Conservation (phyloP, 2,888 invertebrate species). For the Papilio elwesi region DNA sequence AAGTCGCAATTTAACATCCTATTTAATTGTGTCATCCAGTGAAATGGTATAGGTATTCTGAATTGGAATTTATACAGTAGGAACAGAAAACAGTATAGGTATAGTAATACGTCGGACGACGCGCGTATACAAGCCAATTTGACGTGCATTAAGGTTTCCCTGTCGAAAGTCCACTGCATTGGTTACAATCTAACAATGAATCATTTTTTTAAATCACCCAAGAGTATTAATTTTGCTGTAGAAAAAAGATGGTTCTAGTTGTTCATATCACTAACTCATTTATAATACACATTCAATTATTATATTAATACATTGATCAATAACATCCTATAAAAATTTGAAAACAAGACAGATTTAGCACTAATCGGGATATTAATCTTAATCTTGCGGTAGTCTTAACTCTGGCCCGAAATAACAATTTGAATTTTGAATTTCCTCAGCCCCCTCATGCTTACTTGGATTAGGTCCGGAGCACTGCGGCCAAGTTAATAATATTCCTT, state of each 20-base stretch:
- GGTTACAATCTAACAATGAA: constrained; percentile 14
- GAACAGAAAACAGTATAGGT: neutral
- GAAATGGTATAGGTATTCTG: neutral
- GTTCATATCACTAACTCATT: neutral
- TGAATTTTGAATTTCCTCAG: no score
- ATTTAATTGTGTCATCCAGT: neutral
- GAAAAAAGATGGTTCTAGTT: neutral
- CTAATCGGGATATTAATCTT: no score
- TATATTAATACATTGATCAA: no score
- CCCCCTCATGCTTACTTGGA: no score
- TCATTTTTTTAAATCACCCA: neutral
- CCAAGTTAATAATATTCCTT: no score
- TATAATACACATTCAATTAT: no score
- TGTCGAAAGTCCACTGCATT: constrained; percentile 23
- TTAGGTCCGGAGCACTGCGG: no score
- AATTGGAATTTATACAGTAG: constrained; percentile 15
- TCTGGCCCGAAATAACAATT: no score
- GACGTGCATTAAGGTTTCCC: constrained; percentile 27
- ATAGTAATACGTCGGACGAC: constrained; percentile 1
- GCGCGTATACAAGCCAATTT: constrained; percentile 22
- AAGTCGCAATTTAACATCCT: neutral
- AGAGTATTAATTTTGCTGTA: neutral
- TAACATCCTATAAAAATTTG: no score
- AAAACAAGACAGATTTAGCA: no score
- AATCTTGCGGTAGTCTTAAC: no score